phyloP scores from a whole-genome alignment of 2,797 vertebrate species.

The Scolopax rusticola region DNA sequence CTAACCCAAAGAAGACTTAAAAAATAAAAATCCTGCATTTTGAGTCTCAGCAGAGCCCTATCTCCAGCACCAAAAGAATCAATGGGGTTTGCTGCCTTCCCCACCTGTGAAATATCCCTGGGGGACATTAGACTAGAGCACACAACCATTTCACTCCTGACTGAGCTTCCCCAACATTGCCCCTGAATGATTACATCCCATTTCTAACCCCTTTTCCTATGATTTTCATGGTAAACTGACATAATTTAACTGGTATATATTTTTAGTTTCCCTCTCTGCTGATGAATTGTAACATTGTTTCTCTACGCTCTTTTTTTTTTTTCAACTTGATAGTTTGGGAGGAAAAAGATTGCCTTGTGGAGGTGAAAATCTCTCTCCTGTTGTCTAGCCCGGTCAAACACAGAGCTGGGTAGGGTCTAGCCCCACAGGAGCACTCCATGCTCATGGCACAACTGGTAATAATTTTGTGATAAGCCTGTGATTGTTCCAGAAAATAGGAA shows the following conservation, averaged over 20 bases:
- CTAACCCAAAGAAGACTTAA: neutral
- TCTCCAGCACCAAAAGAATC: neutral
- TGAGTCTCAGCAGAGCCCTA: neutral
- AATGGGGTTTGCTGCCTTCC: neutral
- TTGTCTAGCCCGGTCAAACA: neutral
- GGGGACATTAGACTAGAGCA: neutral
- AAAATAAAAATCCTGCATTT: neutral
- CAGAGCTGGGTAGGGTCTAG: neutral
- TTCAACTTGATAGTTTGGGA: neutral
- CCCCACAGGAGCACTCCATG: neutral
- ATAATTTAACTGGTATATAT: neutral
- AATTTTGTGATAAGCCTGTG: constrained; percentile 18
- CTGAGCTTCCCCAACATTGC: neutral
- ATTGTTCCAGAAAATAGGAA: constrained; percentile 47
- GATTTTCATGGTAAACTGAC: constrained; percentile 17
- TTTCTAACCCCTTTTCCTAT: neutral
- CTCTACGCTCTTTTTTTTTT: neutral
- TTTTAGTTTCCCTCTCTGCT: neutral
- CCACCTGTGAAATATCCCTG: neutral
- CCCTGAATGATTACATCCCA: neutral
- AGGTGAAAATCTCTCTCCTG: neutral
- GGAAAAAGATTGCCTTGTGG: neutral
- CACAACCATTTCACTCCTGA: neutral
- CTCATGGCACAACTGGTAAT: neutral
- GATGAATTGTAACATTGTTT: neutral